Evolutionary conservation across 2,113 vertebrate genomes (phyloP).

Genomic region (Microcebus tavaratra): DNA sequence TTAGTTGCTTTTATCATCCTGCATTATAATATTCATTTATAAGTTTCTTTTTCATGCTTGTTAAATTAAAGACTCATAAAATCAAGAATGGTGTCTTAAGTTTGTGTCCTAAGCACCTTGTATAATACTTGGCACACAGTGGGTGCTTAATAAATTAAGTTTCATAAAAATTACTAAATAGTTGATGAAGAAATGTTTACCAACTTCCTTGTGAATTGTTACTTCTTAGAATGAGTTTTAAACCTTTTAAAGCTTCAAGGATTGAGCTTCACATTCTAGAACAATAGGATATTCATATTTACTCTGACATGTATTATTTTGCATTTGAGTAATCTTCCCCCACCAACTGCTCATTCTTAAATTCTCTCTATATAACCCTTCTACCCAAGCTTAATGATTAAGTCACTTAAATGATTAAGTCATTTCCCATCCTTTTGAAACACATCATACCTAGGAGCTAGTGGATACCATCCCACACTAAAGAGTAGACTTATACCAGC

Average conservation of each 20-base stretch:
- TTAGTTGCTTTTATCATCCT: neutral
- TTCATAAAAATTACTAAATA: slow-evolving; percentile 8
- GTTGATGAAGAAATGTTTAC: neutral
- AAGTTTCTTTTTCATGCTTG: neutral
- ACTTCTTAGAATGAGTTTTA: neutral
- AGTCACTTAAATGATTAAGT: neutral
- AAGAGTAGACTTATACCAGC: neutral
- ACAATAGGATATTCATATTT: neutral
- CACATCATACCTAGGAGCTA: neutral
- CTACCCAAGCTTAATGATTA: neutral
- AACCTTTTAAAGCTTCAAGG: neutral
- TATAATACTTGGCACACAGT: neutral
- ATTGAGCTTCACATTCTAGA: neutral
- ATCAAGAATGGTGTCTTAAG: neutral
- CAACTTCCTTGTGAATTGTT: neutral
- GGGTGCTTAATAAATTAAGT: neutral
- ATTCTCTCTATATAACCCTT: neutral
- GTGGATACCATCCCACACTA: neutral
- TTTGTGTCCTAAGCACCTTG: neutral
- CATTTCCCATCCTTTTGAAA: neutral
- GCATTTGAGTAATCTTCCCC: neutral
- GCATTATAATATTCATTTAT: neutral
- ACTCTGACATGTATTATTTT: neutral
- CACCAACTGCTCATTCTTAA: neutral
- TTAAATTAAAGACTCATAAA: neutral